phyloP scores from a whole-genome alignment of 2,888 invertebrate species.

The Lysandra coridon region DNA sequence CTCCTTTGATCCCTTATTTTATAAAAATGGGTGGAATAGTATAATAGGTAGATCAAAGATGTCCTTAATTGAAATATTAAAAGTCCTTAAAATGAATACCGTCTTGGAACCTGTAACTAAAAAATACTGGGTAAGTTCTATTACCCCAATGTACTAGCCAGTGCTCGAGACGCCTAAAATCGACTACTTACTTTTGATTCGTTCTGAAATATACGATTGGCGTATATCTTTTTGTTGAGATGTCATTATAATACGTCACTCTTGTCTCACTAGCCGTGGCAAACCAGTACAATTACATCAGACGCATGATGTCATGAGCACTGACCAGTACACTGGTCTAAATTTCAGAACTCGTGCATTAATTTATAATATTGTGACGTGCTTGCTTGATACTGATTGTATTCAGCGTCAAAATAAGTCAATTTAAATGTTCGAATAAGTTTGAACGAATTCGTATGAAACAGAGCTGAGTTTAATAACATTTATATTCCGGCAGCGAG shows the following conservation, averaged over 20 bases:
- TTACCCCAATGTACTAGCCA: neutral
- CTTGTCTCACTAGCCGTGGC: no score
- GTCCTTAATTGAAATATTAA: no score
- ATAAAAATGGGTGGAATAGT: no score
- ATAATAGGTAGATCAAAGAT: no score
- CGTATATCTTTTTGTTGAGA: no score
- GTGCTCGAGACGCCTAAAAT: neutral
- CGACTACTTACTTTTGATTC: neutral
- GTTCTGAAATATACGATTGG: no score
- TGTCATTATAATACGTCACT: no score
- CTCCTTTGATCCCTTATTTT: no score
- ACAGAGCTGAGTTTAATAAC: slow-evolving; percentile 6
- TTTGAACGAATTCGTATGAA: neutral
- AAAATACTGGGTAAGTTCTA: neutral
- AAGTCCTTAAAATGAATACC: no score
- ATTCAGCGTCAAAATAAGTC: neutral
- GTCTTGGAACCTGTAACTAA: no score
- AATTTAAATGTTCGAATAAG: slow-evolving; percentile 9
- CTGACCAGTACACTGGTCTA: neutral
- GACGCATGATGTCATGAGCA: no score
- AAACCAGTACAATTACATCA: no score
- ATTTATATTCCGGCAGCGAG: slow-evolving; percentile 6
- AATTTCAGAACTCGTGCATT: neutral
- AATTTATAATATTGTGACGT: neutral
- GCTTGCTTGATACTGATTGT: neutral